These are phyloP conservation scores for Petrocephalus sullivani DNA, from an alignment of 2,797 vertebrate species.

Conservation along the genomic window DNA sequence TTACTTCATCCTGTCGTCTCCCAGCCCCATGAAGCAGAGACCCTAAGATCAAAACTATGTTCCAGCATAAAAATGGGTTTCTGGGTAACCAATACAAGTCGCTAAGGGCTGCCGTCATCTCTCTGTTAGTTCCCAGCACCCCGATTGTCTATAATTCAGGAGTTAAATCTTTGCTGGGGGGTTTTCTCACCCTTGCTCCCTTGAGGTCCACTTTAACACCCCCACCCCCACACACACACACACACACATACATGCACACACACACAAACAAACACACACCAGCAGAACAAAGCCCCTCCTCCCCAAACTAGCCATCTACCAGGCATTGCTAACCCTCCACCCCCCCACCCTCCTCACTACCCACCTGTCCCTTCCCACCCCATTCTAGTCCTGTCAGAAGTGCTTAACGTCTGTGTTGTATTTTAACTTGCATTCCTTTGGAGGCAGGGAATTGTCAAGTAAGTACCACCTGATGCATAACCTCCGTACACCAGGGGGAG, in stretches of 20 bases:
- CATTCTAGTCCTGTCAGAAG: conserved; percentile 51
- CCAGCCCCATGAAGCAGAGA: conserved; percentile 13
- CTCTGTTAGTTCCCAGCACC: not conserved
- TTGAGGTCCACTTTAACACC: not conserved
- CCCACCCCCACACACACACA: not conserved
- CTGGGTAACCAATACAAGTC: not conserved
- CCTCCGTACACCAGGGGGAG: not conserved
- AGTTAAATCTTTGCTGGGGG: not conserved
- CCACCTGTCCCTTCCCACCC: not conserved
- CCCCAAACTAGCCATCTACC: not conserved
- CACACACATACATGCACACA: not conserved
- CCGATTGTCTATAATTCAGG: not conserved
- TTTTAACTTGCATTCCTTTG: conserved; percentile 94
- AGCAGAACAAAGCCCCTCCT: not conserved
- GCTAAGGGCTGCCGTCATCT: not conserved
- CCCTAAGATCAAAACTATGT: not conserved
- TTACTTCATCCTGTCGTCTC: not conserved
- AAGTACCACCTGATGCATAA: conserved; percentile 62
- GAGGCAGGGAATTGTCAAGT: conserved; percentile 98
- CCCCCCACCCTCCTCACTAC: not conserved
- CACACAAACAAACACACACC: not conserved
- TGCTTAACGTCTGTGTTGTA: conserved; percentile 81
- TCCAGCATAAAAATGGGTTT: not conserved
- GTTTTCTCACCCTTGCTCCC: not conserved
- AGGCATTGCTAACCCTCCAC: not conserved